Conservation (phyloP, 35 echinoderm and acorn worm genomes). For the Apostichopus parvimensis region DNA sequence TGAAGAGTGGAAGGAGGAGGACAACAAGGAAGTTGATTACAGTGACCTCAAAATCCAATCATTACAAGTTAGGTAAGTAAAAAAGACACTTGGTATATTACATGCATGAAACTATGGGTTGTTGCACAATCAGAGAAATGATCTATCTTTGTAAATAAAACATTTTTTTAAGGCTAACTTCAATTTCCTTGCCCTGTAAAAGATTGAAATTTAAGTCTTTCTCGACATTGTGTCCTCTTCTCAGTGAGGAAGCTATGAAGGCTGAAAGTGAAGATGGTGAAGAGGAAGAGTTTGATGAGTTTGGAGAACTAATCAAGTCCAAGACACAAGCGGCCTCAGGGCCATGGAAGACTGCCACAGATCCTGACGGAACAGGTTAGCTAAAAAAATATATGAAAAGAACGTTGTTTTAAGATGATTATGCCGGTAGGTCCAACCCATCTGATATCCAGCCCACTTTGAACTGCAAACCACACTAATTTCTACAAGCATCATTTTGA, state of each 20-base stretch:
- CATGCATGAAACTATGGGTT: too few relatives aligned
- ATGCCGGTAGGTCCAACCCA: too few relatives aligned
- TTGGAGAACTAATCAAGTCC: slow-evolving; percentile 75
- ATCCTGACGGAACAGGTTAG: slow-evolving; percentile 32
- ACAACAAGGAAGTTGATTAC: slow-evolving; percentile 75
- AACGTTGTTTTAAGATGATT: too few relatives aligned
- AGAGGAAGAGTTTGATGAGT: slow-evolving; percentile 80
- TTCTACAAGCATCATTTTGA: too few relatives aligned
- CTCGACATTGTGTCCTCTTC: not conserved
- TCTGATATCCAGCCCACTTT: too few relatives aligned
- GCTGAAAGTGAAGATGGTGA: slow-evolving; percentile 72
- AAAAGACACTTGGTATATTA: too few relatives aligned
- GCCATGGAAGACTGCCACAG: slow-evolving; percentile 80
- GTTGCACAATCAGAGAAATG: too few relatives aligned
- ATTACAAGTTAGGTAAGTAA: slow-evolving; percentile 73
- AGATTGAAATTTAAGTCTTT: too few relatives aligned
- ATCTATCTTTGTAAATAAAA: too few relatives aligned
- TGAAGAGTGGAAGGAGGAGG: slow-evolving; percentile 84
- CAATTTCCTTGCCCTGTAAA: too few relatives aligned
- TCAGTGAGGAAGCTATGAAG: slow-evolving; percentile 58
- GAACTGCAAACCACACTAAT: too few relatives aligned
- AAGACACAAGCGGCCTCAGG: slow-evolving; percentile 64
- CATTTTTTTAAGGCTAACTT: too few relatives aligned
- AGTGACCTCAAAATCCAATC: slow-evolving; percentile 79
- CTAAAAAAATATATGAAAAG: not conserved